A percentile compares a stretch with the other conserved stretches of the same genome.
Evolutionary conservation across 1,140 invertebrate species (phyloP).

Genomic region (Drosophila kurseongensis): DNA sequence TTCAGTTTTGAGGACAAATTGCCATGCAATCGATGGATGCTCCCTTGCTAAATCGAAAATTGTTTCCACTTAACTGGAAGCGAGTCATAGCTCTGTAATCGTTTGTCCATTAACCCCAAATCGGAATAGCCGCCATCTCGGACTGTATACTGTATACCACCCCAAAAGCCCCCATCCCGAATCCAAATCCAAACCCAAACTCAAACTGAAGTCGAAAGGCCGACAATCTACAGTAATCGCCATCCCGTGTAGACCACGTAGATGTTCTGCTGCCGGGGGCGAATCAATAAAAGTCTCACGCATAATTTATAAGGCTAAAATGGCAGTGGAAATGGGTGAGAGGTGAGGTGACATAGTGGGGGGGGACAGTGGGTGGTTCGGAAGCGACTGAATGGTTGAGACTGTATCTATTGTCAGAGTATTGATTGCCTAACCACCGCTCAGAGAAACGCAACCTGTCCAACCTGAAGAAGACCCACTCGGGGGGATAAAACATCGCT

Average conservation of each 20-base stretch:
- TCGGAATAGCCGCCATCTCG: constrained; percentile 32
- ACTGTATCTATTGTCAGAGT: constrained; percentile 57
- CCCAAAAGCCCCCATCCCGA: background rate
- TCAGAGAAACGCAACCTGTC: constrained; percentile 25
- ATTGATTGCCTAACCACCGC: constrained; percentile 54
- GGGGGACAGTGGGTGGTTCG: background rate
- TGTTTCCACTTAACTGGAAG: constrained; percentile 18
- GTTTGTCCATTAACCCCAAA: constrained; percentile 39
- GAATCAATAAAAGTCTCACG: constrained; percentile 70
- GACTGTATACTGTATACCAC: background rate
- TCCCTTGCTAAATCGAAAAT: constrained; percentile 31
- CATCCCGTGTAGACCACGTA: constrained; percentile 17
- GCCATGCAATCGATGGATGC: constrained; percentile 2
- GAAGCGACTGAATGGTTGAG: constrained; percentile 8
- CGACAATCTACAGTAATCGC: constrained; percentile 31
- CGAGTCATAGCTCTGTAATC: constrained; percentile 17
- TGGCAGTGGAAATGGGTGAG: constrained; percentile 33
- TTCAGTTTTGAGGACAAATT: too few species aligned
- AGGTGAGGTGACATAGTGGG: background rate
- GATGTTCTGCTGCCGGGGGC: constrained; percentile 32
- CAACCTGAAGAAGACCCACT: constrained; percentile 33
- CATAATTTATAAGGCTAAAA: constrained; percentile 70
- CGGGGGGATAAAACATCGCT: constrained; percentile 17
- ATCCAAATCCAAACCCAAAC: background rate
- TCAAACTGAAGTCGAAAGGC: background rate